Evolutionary conservation across 2,888 invertebrate species (phyloP).

Genomic region (Hermaeophaga mercurialis): DNA sequence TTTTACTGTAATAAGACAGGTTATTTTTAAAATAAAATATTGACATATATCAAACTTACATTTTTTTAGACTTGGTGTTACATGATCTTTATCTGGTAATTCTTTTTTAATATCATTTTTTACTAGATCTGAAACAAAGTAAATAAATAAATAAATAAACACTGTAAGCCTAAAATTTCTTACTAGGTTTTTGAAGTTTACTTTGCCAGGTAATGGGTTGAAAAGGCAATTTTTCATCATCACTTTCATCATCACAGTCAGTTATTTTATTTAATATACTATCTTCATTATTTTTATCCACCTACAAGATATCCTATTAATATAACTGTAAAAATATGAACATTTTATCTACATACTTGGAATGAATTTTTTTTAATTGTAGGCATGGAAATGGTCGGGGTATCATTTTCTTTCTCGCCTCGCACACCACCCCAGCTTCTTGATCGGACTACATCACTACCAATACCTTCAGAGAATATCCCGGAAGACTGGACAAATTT

Average conservation of each 20-base stretch:
- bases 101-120: constrained; percentile 31
- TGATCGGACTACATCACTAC: constrained; percentile 32
- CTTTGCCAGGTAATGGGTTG: constrained; percentile 40
- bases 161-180: constrained; percentile 16
- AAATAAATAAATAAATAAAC: constrained; percentile 20
- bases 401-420: constrained; percentile 39
- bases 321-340: constrained; percentile 3
- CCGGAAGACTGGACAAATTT: constrained; percentile 50
- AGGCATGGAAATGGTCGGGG: constrained; percentile 40
- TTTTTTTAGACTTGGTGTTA: constrained; percentile 17
- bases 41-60: constrained; percentile 12
- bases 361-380: constrained; percentile 45
- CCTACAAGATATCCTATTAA: constrained; percentile 34
- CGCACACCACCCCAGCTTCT: constrained; percentile 34
- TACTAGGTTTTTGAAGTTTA: constrained; percentile 37
- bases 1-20: constrained; percentile 32
- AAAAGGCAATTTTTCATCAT: constrained; percentile 46
- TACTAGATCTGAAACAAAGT: constrained; percentile 28
- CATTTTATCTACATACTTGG: constrained; percentile 35
- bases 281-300: constrained; percentile 47
- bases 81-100: constrained; percentile 7
- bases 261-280: constrained; percentile 44
- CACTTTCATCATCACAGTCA: constrained; percentile 42
- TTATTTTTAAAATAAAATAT: not conserved
- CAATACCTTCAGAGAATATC: constrained; percentile 53